These are phyloP conservation scores for Lasioglossum zephyrum DNA, from an alignment of 2,888 invertebrate genomes.

Conservation along the genomic window DNA sequence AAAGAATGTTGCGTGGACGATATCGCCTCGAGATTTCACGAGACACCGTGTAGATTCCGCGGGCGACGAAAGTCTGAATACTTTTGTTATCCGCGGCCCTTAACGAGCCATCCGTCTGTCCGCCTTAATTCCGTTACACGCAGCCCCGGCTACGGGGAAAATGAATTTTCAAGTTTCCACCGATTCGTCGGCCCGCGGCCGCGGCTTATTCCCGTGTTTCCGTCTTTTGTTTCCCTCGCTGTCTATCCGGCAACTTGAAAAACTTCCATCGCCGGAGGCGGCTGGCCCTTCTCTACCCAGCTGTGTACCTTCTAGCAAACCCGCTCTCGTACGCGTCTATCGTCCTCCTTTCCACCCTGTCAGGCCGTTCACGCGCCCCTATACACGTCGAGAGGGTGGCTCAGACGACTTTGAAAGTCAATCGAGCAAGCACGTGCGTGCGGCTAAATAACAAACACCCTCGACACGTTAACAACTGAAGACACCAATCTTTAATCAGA, in stretches of 20 bases:
- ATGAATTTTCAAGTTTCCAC: slow-evolving; percentile 40
- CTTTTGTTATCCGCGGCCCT: slow-evolving; percentile 42
- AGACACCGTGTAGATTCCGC: neutral
- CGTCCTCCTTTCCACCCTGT: neutral
- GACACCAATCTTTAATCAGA: neutral
- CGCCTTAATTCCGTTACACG: slow-evolving; percentile 39
- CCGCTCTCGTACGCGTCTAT: slow-evolving; percentile 10
- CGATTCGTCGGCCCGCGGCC: slow-evolving; percentile 29
- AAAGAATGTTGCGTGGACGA: neutral
- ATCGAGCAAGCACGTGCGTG: slow-evolving; percentile 39
- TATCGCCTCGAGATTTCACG: neutral
- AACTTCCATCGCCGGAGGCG: slow-evolving; percentile 24
- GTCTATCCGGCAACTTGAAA: slow-evolving; percentile 31
- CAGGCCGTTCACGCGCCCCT: slow-evolving; percentile 21
- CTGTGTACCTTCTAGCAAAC: neutral
- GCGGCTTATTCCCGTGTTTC: slow-evolving; percentile 18
- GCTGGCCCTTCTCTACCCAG: neutral
- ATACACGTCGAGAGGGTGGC: slow-evolving; percentile 21
- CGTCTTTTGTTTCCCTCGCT: slow-evolving; percentile 18
- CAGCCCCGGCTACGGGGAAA: slow-evolving; percentile 12
- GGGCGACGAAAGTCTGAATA: slow-evolving; percentile 16
- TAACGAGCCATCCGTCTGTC: slow-evolving; percentile 31
- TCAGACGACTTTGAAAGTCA: slow-evolving; percentile 49
- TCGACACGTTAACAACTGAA: slow-evolving; percentile 8
- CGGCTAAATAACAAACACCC: slow-evolving; percentile 14